Evolutionary conservation across 1,140 invertebrate genomes (phyloP).

Genomic region (Paralvinella palmiformis): DNA sequence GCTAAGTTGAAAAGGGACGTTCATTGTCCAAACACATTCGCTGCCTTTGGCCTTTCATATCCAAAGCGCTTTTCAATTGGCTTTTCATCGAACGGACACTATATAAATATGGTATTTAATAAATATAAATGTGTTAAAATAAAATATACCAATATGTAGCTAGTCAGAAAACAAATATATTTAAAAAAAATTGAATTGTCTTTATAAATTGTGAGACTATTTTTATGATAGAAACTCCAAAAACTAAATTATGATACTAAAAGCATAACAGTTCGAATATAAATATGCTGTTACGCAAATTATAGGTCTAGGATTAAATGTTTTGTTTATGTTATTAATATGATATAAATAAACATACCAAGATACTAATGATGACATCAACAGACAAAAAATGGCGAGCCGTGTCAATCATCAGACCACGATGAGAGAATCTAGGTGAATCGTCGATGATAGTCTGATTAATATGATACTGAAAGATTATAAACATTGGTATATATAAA

Average conservation of each 20-base stretch:
- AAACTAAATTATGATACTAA: not conserved
- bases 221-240: not conserved
- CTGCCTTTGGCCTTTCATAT: too few species aligned
- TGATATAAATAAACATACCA: constrained; percentile 40
- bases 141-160: too few species aligned
- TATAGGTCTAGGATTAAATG: not conserved
- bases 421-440: constrained; percentile 65
- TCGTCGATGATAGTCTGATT: constrained; percentile 50
- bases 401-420: constrained; percentile 77
- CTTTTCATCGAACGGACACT: too few species aligned
- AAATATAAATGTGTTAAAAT: too few species aligned
- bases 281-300: not conserved
- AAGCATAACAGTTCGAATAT: not conserved
- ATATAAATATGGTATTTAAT: too few species aligned
- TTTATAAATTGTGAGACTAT: not conserved
- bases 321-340: not conserved
- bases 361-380: constrained; percentile 58
- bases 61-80: too few species aligned
- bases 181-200: not conserved
- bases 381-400: constrained; percentile 72
- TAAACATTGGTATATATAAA: constrained; percentile 21
- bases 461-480: constrained; percentile 22
- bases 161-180: not conserved
- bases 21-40: too few species aligned
- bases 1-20: too few species aligned